Base-by-base conservation (phyloP, 2,797 vertebrate species). In the Lateolabrax maculatus region DNA sequence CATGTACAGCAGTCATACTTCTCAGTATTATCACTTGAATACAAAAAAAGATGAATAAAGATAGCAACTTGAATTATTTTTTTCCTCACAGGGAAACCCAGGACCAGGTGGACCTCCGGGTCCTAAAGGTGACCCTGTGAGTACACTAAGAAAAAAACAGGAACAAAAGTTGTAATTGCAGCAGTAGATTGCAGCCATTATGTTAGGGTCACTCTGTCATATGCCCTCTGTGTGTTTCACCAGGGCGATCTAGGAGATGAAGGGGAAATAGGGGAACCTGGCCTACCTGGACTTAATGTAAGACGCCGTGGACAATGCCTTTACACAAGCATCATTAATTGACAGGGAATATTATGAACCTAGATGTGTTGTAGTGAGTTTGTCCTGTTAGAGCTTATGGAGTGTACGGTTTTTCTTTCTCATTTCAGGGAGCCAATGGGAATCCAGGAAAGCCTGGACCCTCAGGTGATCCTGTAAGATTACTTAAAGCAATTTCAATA, bases 401-500 rank as follows among this genome's bases (percentile, higher is more conserved):
- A 72, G 13, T 11, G 1, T 27, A 18, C 57, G 12, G 5, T 37
- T 48, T 81, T 25, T 71, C 23, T 52, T 16, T 74, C 3, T 73
- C 9, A 58, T 81, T 92, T 65, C 68, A 96, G 96, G 95, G 94
- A 79, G 77, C 85, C 74, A 87, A 37, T 92, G 96, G 96, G 65
- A 92, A 91, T 87, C 79, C 80, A 84, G 96, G 95, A 89, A 91
- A 90, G 56, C 79, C 83, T 88, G 96, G 96, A 90, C 89, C 95
- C 84, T 94, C 93, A 95, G 95, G 96, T 96, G 96, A 96, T 94
- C 95, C 94, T 77, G 96, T 96, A 96, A 96, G 95, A 95, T 93
- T 94, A 92, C 85, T 90, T 92, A 86, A 92, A 88, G 86, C 86
- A 90, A 83, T 91, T 92, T 77, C 48, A 87, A 76, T 76, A 72